These are phyloP conservation scores for Microtus richardsoni DNA, from an alignment of 2,113 vertebrate genomes.

Conservation along the genomic window DNA sequence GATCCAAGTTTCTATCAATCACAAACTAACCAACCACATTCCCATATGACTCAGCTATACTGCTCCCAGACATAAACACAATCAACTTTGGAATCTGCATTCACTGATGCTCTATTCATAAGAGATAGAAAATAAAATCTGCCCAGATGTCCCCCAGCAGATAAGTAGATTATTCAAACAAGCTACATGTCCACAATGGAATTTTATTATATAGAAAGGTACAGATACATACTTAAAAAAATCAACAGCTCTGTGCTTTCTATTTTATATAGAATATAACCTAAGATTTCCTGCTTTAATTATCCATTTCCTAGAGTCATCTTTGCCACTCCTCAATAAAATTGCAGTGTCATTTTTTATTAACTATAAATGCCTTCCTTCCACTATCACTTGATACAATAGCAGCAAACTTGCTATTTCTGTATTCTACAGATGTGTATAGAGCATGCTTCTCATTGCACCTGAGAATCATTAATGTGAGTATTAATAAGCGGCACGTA, in stretches of 20 bases:
- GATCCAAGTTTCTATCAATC: not conserved
- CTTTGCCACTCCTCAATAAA: not conserved
- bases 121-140: not conserved
- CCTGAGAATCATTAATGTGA: not conserved
- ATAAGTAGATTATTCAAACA: not conserved
- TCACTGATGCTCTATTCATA: not conserved
- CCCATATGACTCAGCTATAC: not conserved
- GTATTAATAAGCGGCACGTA: not conserved
- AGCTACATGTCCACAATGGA: not conserved
- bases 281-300: not conserved
- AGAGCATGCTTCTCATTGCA: not conserved
- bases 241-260: not conserved
- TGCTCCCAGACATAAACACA: not conserved
- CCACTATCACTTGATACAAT: not conserved
- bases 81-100: not conserved
- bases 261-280: not conserved
- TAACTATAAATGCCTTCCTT: not conserved
- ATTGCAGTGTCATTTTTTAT: not conserved
- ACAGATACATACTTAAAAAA: not conserved
- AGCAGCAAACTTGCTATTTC: not conserved
- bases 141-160: not conserved
- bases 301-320: not conserved
- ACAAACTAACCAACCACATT: not conserved
- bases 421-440: not conserved
- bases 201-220: not conserved